These are phyloP conservation scores for Patiria pectinifera DNA, from an alignment of 53 echinoderm and acorn worm genomes.

Conservation along the genomic window DNA sequence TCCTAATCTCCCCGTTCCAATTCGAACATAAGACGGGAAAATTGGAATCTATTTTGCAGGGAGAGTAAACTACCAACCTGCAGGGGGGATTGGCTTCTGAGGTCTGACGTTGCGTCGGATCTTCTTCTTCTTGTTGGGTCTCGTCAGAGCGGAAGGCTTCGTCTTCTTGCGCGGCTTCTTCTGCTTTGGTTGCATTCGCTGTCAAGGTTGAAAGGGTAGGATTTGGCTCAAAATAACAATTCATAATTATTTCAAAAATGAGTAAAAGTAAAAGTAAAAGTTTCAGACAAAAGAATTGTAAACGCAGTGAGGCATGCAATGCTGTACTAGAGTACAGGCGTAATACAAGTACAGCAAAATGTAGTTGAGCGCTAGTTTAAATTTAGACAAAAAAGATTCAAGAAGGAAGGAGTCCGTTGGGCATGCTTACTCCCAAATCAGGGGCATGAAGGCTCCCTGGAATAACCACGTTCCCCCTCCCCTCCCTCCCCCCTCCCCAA, in stretches of 20 bases:
- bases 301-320: too few species aligned
- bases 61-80: slow-evolving; percentile 65
- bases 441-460: too few species aligned
- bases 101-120: slow-evolving; percentile 84
- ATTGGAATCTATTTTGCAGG: background rate
- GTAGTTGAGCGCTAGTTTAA: too few species aligned
- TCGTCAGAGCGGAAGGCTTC: slow-evolving; percentile 96
- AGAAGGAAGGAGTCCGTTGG: too few species aligned
- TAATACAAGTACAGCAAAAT: too few species aligned
- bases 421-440: too few species aligned
- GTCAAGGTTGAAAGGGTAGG: background rate
- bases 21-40: background rate
- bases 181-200: slow-evolving; percentile 89
- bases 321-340: too few species aligned
- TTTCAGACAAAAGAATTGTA: background rate
- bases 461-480: too few species aligned
- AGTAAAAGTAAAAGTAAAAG: background rate
- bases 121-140: slow-evolving; percentile 96
- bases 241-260: background rate
- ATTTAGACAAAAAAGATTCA: too few species aligned
- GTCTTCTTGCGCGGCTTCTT: slow-evolving; percentile 98
- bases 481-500: background rate
- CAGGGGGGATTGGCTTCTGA: slow-evolving; percentile 98
- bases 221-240: background rate
- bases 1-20: background rate